Evolutionary conservation across 2,888 invertebrate genomes (phyloP).

Genomic region (Perizoma affinitatum): DNA sequence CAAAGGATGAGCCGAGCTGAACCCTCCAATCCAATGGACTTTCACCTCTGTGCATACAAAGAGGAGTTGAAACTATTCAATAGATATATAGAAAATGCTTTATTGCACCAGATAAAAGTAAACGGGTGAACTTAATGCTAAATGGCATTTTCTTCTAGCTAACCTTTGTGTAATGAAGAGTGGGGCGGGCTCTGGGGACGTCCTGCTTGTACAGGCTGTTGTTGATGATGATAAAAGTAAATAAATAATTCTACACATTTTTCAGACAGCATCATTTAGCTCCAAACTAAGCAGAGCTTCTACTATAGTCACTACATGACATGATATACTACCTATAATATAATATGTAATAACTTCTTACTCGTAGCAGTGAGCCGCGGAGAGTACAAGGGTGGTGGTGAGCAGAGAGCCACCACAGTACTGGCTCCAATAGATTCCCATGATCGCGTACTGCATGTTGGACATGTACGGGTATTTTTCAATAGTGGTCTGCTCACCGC

Average conservation of each 20-base stretch:
- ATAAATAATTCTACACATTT: not conserved
- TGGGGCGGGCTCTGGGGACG: too few species aligned
- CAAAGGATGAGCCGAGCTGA: constrained; percentile 45
- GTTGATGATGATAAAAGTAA: too few species aligned
- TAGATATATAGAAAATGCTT: too few species aligned
- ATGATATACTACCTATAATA: too few species aligned
- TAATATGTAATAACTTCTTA: constrained; percentile 44
- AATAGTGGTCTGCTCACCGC: constrained; percentile 53
- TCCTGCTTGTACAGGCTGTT: too few species aligned
- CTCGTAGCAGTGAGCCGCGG: constrained; percentile 64
- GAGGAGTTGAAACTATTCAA: not conserved
- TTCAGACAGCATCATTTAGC: too few species aligned
- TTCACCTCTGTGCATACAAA: constrained; percentile 48
- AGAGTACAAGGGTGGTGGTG: constrained; percentile 48
- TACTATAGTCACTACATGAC: too few species aligned
- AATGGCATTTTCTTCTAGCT: too few species aligned
- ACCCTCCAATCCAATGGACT: constrained; percentile 48
- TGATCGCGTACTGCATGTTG: constrained; percentile 53
- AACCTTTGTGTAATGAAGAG: too few species aligned
- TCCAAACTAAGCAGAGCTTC: too few species aligned
- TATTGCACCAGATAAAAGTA: too few species aligned
- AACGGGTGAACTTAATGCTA: too few species aligned
- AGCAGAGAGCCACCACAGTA: constrained; percentile 59
- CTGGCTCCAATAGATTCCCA: constrained; percentile 50
- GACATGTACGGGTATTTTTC: constrained; percentile 60